Base-by-base conservation (phyloP, 1,140 invertebrate genomes). In the Venustaconcha ellipsiformis region DNA sequence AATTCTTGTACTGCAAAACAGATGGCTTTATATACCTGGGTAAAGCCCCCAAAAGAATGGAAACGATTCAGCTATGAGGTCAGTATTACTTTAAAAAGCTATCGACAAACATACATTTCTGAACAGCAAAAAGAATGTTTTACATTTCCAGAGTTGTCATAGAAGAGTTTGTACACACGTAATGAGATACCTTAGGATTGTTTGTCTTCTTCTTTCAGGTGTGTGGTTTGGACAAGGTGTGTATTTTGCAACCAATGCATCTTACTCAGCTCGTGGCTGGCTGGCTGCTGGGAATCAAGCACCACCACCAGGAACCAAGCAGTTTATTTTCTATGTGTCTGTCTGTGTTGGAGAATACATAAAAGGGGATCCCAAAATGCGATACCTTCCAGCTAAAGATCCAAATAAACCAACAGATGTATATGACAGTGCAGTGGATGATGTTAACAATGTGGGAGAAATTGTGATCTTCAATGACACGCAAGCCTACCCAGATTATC, bases 401-500 rank as follows among this genome's bases (percentile, higher is more conserved):
- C 23, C 23, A 60, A n/a, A 23, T 20, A 74, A 67, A 30, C 59
- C 68, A 11, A 59, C 63, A 58, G 18, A 78, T 1, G 57, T 77
- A 12, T 88, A 82, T 68, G 82, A 88, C 65, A 83, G 74, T 56
- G 81, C 80, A 2, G 83, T 84, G 1, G 76, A 88, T 64, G 64
- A 80, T 62, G 6, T 59, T 3, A 67, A 70, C 1, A 78, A 69
- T 37, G 82, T 84, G 4, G 37, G 20, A 14, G 83, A 86, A n/a
- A 87, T 79, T 66, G n/a, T n/a, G n/a, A n/a, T n/a, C n/a, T n/a
- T n/a, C n/a, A n/a, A n/a, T n/a, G n/a, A n/a, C n/a, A n/a, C 83
- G 8, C 85, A 86, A 64, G 85, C 84, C 17, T 88, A 88, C 59
- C 86, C 86, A 37, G 82, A 84, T 11, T 87, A 85, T 69, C 70